Percentiles rank a stretch among this genome's conserved stretches.
phyloP scores from a whole-genome alignment of 2,113 vertebrate genomes.

The Anser brachyrhynchus region DNA sequence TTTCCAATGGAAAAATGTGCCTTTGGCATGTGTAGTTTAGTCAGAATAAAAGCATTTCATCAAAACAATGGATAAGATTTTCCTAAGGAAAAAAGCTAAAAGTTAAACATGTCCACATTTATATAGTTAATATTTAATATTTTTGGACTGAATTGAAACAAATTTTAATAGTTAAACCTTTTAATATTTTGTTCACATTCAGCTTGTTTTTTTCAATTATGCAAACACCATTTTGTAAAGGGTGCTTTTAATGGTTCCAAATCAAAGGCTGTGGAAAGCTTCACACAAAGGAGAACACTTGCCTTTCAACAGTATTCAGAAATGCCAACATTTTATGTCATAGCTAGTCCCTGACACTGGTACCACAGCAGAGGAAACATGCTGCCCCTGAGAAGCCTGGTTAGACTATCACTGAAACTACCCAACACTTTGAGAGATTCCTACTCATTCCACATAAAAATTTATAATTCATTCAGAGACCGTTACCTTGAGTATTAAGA shows the following conservation, averaged over 20 bases:
- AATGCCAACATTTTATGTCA: neutral
- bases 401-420: neutral
- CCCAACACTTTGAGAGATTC: neutral
- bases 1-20: constrained; percentile 29
- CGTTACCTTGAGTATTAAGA: neutral
- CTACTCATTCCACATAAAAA: neutral
- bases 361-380: neutral
- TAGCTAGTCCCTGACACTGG: neutral
- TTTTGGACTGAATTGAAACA: neutral
- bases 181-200: neutral
- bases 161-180: neutral
- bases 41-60: neutral
- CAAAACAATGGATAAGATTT: neutral
- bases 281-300: neutral
- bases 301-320: neutral
- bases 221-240: neutral
- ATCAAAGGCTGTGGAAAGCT: neutral
- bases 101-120: neutral
- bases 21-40: neutral
- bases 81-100: neutral
- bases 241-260: neutral
- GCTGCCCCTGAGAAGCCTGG: neutral
- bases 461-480: neutral
- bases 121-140: neutral
- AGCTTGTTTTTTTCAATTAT: neutral